These are phyloP conservation scores for Smutsia temminckii DNA, from an alignment of 2,797 vertebrate species.

Conservation along the genomic window DNA sequence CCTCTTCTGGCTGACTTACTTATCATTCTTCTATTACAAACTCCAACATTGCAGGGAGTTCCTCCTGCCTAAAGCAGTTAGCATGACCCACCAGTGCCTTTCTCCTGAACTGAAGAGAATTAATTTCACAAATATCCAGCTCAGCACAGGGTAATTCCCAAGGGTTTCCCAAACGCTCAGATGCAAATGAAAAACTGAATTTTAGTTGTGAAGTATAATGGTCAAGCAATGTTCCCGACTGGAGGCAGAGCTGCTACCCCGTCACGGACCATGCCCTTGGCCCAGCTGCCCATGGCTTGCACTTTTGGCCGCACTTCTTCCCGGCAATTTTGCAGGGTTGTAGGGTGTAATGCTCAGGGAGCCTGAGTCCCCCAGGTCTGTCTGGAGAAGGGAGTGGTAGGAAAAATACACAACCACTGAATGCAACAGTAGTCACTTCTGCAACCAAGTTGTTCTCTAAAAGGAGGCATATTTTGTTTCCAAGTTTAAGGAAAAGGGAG, in stretches of 20 bases:
- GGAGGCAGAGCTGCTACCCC: not conserved
- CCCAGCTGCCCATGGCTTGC: fast-evolving
- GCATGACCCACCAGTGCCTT: slow-evolving; percentile 54
- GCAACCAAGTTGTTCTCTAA: not conserved
- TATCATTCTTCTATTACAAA: slow-evolving; percentile 61
- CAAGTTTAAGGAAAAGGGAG: slow-evolving; percentile 7
- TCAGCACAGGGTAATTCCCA: slow-evolving; percentile 65
- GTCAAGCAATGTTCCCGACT: not conserved
- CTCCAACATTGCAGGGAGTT: not conserved
- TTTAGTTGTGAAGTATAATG: not conserved
- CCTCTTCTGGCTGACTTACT: slow-evolving; percentile 36
- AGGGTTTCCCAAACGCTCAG: slow-evolving; percentile 65
- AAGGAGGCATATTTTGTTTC: not conserved
- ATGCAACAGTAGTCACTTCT: slow-evolving; percentile 19
- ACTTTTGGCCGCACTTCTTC: not conserved
- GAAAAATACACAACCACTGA: slow-evolving; percentile 1
- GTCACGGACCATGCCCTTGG: not conserved
- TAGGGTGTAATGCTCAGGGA: not conserved
- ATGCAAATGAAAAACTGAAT: slow-evolving; percentile 55
- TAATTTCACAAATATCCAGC: slow-evolving; percentile 73
- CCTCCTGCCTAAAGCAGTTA: slow-evolving; percentile 61
- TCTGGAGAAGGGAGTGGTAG: not conserved
- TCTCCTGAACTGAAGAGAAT: slow-evolving; percentile 71
- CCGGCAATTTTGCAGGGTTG: not conserved
- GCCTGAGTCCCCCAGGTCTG: not conserved